A percentile compares a stretch with the other conserved stretches of the same genome.
phyloP scores from a whole-genome alignment of 2,797 vertebrate genomes.

The Merluccius polli region DNA sequence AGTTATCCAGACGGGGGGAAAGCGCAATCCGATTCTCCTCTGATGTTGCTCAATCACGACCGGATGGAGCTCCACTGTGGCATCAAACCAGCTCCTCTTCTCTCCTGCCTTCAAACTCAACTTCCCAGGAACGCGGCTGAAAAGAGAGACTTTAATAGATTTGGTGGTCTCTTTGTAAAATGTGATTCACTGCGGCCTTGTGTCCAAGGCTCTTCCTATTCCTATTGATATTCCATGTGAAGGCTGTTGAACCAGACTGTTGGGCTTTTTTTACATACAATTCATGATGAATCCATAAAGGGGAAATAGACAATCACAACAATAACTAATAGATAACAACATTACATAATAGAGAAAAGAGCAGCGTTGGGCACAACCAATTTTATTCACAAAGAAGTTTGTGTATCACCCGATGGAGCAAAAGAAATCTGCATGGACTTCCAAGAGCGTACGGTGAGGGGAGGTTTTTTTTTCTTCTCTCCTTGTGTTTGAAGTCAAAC shows the following conservation, averaged over 20 bases:
- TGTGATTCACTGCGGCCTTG: neutral
- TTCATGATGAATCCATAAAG: neutral
- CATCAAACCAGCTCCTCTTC: neutral
- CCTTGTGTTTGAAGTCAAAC: slow-evolving; percentile 3
- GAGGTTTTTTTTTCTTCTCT: neutral
- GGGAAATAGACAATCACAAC: neutral
- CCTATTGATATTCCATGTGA: slow-evolving; percentile 22
- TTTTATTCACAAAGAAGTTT: neutral
- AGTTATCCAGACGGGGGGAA: neutral
- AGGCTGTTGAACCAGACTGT: neutral
- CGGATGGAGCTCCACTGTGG: neutral
- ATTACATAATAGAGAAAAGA: too few species aligned
- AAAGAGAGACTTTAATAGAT: slow-evolving; percentile 4
- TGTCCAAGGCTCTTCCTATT: neutral
- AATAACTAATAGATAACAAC: neutral
- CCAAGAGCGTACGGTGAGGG: neutral
- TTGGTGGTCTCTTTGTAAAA: neutral
- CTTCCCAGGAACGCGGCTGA: neutral
- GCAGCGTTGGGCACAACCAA: neutral
- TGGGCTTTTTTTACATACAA: neutral
- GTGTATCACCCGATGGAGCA: neutral
- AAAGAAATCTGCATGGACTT: neutral
- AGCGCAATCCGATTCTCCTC: neutral
- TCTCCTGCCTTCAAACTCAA: neutral
- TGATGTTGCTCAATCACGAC: slow-evolving; percentile 2